Evolutionary conservation across 2,797 vertebrate species (phyloP).

Genomic region (Myioborus miniatus): DNA sequence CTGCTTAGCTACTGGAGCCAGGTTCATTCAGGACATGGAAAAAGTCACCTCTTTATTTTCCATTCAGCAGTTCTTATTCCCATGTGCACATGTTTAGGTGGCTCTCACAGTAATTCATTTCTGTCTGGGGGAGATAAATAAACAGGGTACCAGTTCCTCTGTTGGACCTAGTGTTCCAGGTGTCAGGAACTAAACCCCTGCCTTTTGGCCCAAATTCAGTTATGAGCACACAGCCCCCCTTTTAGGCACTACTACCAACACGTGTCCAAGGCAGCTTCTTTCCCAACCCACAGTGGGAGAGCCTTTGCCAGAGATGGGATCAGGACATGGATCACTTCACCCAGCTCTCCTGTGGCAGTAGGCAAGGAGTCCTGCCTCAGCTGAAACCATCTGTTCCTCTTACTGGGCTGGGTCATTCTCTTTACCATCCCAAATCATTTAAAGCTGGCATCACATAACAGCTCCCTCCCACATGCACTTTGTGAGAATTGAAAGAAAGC

Average conservation of each 20-base stretch:
- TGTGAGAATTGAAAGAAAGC: background rate
- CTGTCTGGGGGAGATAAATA: background rate
- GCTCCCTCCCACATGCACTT: background rate
- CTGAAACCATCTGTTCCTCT: background rate
- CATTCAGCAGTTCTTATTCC: background rate
- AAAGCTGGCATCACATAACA: background rate
- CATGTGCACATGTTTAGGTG: accelerated
- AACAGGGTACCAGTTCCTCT: background rate
- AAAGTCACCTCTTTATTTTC: background rate
- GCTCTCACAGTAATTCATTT: background rate
- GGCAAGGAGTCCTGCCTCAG: background rate
- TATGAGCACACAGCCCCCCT: accelerated
- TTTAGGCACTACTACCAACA: background rate
- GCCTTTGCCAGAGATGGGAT: background rate
- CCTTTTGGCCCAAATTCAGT: background rate
- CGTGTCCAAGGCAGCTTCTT: background rate
- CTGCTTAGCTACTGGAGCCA: background rate
- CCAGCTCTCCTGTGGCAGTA: background rate
- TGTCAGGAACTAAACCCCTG: background rate
- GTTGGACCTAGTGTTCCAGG: background rate
- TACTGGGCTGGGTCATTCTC: background rate
- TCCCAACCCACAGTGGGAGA: accelerated
- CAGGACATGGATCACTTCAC: background rate
- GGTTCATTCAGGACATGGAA: background rate
- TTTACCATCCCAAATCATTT: background rate